Evolutionary conservation across 2,113 vertebrate species (phyloP).

Genomic region (Mirza zaza): DNA sequence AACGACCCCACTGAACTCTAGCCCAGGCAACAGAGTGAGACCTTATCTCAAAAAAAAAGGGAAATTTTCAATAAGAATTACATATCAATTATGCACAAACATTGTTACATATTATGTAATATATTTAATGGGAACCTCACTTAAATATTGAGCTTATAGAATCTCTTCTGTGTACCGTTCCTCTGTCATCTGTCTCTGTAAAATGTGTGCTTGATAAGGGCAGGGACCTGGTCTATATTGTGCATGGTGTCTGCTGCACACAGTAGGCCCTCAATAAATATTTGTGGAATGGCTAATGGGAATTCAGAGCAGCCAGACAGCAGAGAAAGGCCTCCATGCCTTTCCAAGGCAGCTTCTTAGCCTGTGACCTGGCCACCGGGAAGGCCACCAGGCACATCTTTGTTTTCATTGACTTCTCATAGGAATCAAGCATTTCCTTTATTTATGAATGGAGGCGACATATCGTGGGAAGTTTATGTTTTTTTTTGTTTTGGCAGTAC

Average conservation of each 20-base stretch:
- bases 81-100: background rate
- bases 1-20: no score
- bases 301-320: background rate
- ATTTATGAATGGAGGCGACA: background rate
- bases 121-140: background rate
- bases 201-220: background rate
- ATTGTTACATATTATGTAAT: background rate
- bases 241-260: background rate
- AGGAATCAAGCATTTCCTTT: background rate
- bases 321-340: no score
- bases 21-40: no score
- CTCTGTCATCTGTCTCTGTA: background rate
- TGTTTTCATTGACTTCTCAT: background rate
- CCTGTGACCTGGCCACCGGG: background rate
- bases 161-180: background rate
- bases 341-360: background rate
- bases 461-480: background rate
- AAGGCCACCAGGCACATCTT: background rate
- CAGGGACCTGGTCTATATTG: rapidly evolving
- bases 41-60: no score
- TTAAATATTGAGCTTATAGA: background rate
- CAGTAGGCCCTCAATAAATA: background rate
- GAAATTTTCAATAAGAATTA: background rate
- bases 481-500: background rate
- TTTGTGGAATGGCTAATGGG: background rate